These are phyloP conservation scores for Artibeus lituratus DNA, from an alignment of 2,797 vertebrate species.

Conservation along the genomic window DNA sequence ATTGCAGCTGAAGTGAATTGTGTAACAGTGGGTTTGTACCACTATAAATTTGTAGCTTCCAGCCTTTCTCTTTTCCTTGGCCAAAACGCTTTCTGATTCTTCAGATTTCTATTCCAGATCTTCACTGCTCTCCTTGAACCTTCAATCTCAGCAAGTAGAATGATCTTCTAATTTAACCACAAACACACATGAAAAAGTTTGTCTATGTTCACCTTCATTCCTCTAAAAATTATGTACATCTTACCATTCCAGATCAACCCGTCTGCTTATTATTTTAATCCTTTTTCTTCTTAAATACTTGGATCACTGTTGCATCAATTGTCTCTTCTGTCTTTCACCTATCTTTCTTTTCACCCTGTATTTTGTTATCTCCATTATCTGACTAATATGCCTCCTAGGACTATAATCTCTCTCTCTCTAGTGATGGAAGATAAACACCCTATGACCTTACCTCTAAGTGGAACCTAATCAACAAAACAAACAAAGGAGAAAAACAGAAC, in stretches of 20 bases:
- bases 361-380: not conserved
- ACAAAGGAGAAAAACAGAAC: no score
- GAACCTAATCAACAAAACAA: no score
- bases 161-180: not conserved
- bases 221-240: not conserved
- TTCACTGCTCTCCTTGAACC: not conserved
- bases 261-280: not conserved
- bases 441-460: no score
- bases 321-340: not conserved
- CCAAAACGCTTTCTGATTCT: not conserved
- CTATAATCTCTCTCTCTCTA: not conserved
- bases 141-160: not conserved
- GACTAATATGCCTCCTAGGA: not conserved
- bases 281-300: not conserved
- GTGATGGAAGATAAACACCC: no score
- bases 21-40: not conserved
- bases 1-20: not conserved
- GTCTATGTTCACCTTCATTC: not conserved
- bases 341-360: not conserved
- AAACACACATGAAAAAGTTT: not conserved
- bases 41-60: not conserved
- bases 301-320: not conserved
- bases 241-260: not conserved
- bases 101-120: not conserved
- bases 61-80: not conserved